phyloP scores from a whole-genome alignment of 2,797 vertebrate genomes.

The Brotula barbata region DNA sequence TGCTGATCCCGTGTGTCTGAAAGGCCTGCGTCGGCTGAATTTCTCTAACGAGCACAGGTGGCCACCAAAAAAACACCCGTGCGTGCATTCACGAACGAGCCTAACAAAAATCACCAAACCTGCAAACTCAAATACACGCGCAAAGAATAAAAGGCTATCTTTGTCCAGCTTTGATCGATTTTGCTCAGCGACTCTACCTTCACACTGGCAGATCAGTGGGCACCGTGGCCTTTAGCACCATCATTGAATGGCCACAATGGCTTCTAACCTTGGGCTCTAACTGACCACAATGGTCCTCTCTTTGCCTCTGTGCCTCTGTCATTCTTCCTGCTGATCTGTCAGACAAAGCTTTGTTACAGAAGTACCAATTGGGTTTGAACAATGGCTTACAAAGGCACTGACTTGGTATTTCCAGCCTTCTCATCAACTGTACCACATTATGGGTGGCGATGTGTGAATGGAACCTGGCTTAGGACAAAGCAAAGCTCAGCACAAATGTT shows the following conservation, averaged over 20 bases:
- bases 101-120: conserved; percentile 20
- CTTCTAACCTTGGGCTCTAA: conserved; percentile 52
- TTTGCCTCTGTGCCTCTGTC: conserved; percentile 61
- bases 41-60: conserved; percentile 67
- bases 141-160: conserved; percentile 52
- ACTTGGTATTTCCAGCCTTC: conserved; percentile 50
- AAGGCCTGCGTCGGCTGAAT: conserved; percentile 71
- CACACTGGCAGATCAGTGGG: conserved; percentile 32
- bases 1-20: conserved; percentile 77
- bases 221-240: conserved; percentile 66
- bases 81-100: background rate
- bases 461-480: conserved; percentile 10
- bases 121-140: conserved; percentile 23
- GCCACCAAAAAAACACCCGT: conserved; percentile 22
- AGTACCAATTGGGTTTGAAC: conserved; percentile 75
- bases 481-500: background rate
- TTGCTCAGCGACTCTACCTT: conserved; percentile 69
- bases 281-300: conserved; percentile 69
- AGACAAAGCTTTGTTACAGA: conserved; percentile 72
- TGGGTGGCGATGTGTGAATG: conserved; percentile 21
- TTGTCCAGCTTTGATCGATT: conserved; percentile 68
- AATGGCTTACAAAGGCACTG: conserved; percentile 72
- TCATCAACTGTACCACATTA: conserved; percentile 41
- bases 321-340: conserved; percentile 75
- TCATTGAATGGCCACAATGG: conserved; percentile 47